Base-by-base conservation (phyloP, 1,140 invertebrate genomes). In the Drosophila aff. region DNA sequence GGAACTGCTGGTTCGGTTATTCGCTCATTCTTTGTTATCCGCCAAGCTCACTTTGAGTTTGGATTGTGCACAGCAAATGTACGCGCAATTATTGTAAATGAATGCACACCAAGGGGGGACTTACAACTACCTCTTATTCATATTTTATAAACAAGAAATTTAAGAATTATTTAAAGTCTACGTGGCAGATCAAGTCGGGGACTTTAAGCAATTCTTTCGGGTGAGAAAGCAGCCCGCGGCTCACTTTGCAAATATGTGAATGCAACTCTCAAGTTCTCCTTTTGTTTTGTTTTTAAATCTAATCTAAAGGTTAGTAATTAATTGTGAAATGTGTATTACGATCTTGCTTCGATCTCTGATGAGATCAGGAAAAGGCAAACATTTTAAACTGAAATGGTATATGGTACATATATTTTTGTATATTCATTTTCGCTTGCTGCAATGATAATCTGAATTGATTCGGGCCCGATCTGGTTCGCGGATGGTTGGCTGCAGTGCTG, bases 51-150 rank as follows among this genome's bases (percentile, higher is more conserved):
- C 36, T 57, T 59, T 65, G 63, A 44, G 63, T 69, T 84, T 64
- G 47, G 23, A 28, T 66, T 81, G 69, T 69, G 63, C 60, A 63
- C 52, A 59, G 60, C 53, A 79, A 79, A 87, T 80, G 82, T 82
- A 77, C 83, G 86, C 67, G 76, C 83, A 87, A 83, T 86, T 87
- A 87, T 83, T 82, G 72, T 69, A 72, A 76, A 76, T 79, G 71
- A 82, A 76, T 68, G 63, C 40, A 31, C 23, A 52, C 36, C 28
- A 21, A 50, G 36, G 38, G 60, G 49, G 31, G 11, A 41, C 13
- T 50, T 13, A 18, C 47, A 40, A 38, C 36, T 9, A 4, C 36
- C 21, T 5, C 10, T 6, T 26, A 0, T 3, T 13, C n/a, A 6
- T 3, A 8, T 6, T 31, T 26, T n/a, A 10, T 13, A 5, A 1